phyloP scores from a whole-genome alignment of 2,888 invertebrate genomes.

The Drosophila aldrichi region DNA sequence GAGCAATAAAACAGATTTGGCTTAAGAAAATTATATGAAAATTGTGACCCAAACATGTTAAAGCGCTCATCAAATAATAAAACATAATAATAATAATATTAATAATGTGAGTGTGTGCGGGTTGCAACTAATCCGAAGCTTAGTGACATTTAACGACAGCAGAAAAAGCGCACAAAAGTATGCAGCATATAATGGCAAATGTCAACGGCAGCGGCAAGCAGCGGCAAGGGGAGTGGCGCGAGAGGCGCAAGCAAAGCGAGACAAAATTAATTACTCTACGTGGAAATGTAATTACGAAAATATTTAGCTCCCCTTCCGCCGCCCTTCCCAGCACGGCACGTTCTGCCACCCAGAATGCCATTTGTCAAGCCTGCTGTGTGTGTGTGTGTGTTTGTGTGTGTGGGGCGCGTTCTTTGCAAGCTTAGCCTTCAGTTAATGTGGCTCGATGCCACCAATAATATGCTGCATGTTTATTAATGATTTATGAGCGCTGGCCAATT shows the following conservation, averaged over 20 bases:
- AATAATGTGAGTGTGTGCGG: conserved; percentile 38
- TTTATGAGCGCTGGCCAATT: conserved; percentile 75
- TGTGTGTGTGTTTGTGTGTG: conserved; percentile 44
- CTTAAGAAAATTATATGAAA: conserved; percentile 59
- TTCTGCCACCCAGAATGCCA: conserved; percentile 73
- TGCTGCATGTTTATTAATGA: conserved; percentile 80
- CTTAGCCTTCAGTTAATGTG: conserved; percentile 46
- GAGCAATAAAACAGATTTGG: conserved; percentile 77
- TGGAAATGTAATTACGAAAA: conserved; percentile 85
- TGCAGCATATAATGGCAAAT: conserved; percentile 78
- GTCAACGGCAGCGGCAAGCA: conserved; percentile 66
- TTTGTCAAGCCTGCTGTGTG: conserved; percentile 66
- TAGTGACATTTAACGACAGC: conserved; percentile 62
- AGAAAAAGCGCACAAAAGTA: conserved; percentile 65
- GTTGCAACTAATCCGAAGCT: conserved; percentile 62
- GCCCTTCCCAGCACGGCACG: conserved; percentile 57
- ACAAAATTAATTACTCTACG: conserved; percentile 85
- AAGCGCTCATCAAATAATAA: conserved; percentile 63
- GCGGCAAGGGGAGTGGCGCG: conserved; percentile 2
- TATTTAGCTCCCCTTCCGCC: conserved; percentile 73
- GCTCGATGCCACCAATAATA: conserved; percentile 66
- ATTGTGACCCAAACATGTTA: conserved; percentile 31
- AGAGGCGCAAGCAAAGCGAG: conserved; percentile 68
- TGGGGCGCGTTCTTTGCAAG: conserved; percentile 1
- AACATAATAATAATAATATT: conserved; percentile 64